A percentile compares a stretch with the other conserved stretches of the same genome.
Evolutionary conservation across 2,113 vertebrate species (phyloP).

Genomic region (Pampusana beccarii): DNA sequence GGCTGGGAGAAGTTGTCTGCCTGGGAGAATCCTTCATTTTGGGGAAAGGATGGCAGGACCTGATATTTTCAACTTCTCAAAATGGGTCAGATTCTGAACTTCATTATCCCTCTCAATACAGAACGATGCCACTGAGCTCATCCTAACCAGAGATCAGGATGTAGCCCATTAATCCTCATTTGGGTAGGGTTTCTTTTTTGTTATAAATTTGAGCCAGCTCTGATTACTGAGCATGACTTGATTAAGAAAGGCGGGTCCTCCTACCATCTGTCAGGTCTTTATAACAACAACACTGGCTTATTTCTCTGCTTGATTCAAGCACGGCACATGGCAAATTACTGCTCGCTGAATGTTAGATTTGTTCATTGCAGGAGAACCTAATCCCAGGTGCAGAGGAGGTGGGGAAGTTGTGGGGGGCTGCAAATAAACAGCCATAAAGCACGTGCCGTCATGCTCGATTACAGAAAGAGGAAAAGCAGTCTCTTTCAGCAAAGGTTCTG

Average conservation of each 20-base stretch:
- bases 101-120: background rate
- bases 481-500: constrained; percentile 5
- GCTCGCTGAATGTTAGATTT: background rate
- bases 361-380: constrained; percentile 14
- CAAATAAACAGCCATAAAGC: constrained; percentile 32
- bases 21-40: background rate
- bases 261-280: constrained; percentile 57
- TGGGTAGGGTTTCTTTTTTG: constrained; percentile 7
- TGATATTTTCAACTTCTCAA: background rate
- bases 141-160: background rate
- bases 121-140: background rate
- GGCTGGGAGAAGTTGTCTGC: background rate
- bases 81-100: background rate
- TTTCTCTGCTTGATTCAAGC: constrained; percentile 35
- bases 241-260: constrained; percentile 58
- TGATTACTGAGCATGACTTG: constrained; percentile 47
- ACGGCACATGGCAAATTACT: constrained; percentile 15
- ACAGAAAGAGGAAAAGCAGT: constrained; percentile 18
- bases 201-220: background rate
- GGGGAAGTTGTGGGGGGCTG: background rate
- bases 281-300: constrained; percentile 3
- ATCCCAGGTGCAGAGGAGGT: constrained; percentile 45
- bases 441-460: background rate
- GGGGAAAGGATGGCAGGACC: background rate
- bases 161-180: background rate